phyloP scores from a whole-genome alignment of 2,888 invertebrate species.

The Synergus gifuensis region DNA sequence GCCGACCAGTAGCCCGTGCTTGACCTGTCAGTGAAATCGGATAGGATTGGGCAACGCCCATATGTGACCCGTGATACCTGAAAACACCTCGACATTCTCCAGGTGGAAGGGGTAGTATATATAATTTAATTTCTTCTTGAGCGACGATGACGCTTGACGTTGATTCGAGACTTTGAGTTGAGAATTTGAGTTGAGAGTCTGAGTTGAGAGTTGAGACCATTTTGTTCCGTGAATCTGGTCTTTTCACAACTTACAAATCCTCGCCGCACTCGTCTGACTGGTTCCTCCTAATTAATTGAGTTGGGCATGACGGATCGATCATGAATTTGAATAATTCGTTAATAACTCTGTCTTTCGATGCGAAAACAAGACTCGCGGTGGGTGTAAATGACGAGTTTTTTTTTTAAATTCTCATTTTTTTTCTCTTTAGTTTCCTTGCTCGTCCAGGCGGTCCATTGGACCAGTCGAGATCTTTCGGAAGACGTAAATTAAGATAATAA shows the following conservation, averaged over 20 bases:
- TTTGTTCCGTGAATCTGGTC: conserved; percentile 30
- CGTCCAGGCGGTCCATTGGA: conserved; percentile 32
- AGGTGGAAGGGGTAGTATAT: conserved; percentile 58
- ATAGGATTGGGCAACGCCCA: conserved; percentile 74
- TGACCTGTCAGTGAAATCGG: conserved; percentile 72
- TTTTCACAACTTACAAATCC: not conserved
- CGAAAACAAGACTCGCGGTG: conserved; percentile 38
- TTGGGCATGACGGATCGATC: conserved; percentile 51
- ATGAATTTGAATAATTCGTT: conserved; percentile 52
- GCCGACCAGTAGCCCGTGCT: conserved; percentile 59
- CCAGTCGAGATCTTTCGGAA: conserved; percentile 4
- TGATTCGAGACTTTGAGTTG: not conserved
- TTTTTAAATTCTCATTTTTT: conserved; percentile 15
- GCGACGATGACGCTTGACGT: conserved; percentile 32
- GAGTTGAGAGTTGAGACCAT: not conserved
- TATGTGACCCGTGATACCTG: conserved; percentile 67
- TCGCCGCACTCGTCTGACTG: conserved; percentile 35
- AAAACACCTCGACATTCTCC: conserved; percentile 59
- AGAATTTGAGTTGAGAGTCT: not conserved
- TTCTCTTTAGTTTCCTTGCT: conserved; percentile 17
- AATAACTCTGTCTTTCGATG: conserved; percentile 47
- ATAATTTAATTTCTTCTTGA: conserved; percentile 39
- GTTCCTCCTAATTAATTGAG: conserved; percentile 51
- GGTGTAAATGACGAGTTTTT: conserved; percentile 37
- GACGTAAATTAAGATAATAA: conserved; percentile 41